These are phyloP conservation scores for Meganola albula DNA, from an alignment of 2,888 invertebrate species.

Conservation along the genomic window DNA sequence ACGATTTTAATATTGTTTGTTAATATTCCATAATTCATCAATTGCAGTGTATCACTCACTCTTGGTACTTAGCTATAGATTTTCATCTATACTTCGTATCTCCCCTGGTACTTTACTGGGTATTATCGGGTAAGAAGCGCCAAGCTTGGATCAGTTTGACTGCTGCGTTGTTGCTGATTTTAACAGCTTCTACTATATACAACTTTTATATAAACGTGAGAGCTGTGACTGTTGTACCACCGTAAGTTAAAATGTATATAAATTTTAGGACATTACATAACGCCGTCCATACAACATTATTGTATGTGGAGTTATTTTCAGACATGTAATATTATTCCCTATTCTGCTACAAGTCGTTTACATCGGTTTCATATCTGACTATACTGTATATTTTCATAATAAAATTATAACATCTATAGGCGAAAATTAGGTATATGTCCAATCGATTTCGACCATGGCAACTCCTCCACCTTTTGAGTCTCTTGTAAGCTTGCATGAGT, in stretches of 20 bases:
- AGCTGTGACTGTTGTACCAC: conserved; percentile 11
- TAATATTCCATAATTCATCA: background rate
- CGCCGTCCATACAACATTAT: too few relatives aligned
- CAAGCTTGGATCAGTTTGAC: conserved; percentile 36
- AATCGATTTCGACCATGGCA: too few relatives aligned
- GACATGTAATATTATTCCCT: too few relatives aligned
- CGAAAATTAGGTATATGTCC: too few relatives aligned
- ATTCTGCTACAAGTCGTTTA: too few relatives aligned
- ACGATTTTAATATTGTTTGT: background rate
- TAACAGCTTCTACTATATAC: conserved; percentile 21
- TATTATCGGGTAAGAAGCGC: conserved; percentile 28
- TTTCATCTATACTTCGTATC: conserved; percentile 43
- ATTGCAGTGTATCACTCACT: conserved; percentile 42
- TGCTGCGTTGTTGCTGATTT: conserved; percentile 13
- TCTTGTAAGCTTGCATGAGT: too few relatives aligned
- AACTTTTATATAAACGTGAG: conserved; percentile 20
- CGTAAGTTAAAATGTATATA: conserved; percentile 16
- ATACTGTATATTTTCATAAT: too few relatives aligned
- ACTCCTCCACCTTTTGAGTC: too few relatives aligned
- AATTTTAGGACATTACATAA: too few relatives aligned
- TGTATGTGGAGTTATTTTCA: too few relatives aligned
- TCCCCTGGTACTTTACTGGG: conserved; percentile 41
- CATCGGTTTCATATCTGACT: too few relatives aligned
- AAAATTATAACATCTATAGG: too few relatives aligned
- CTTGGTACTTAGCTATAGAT: conserved; percentile 45